These are phyloP conservation scores for Pagetopsis macropterus DNA, from an alignment of 2,797 vertebrate genomes.

Conservation along the genomic window DNA sequence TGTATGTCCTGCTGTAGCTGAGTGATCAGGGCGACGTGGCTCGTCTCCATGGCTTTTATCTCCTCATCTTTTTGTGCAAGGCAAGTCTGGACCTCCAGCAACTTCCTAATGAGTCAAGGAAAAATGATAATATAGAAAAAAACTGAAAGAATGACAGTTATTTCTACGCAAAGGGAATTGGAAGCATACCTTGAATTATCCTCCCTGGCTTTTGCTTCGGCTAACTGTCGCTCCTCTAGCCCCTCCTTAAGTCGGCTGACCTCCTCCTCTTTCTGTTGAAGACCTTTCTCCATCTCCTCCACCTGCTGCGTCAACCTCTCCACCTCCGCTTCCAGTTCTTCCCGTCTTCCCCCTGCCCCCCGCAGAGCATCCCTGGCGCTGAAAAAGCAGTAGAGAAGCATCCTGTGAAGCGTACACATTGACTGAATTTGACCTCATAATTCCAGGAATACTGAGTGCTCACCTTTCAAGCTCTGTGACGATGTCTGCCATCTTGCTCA, in stretches of 20 bases:
- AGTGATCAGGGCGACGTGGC: conserved; percentile 67
- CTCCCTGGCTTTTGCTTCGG: conserved; percentile 79
- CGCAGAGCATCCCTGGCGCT: conserved; percentile 83
- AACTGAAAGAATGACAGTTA: background rate
- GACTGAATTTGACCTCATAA: conserved; percentile 17
- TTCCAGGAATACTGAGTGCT: conserved; percentile 21
- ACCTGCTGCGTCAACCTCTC: conserved; percentile 69
- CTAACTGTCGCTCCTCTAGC: conserved; percentile 70
- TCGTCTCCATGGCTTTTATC: conserved; percentile 73
- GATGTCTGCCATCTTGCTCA: conserved; percentile 78
- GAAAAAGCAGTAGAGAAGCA: conserved; percentile 12
- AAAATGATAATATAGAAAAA: conserved; percentile 10
- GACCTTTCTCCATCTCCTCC: conserved; percentile 73
- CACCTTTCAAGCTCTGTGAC: conserved; percentile 88
- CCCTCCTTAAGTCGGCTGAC: conserved; percentile 70
- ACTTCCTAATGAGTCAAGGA: conserved; percentile 77
- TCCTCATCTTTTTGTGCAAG: conserved; percentile 84
- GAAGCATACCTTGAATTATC: conserved; percentile 85
- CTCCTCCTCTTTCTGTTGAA: conserved; percentile 80
- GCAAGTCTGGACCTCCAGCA: conserved; percentile 85
- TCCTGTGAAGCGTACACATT: conserved; percentile 23
- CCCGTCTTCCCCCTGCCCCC: conserved; percentile 70
- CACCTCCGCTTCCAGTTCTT: conserved; percentile 81
- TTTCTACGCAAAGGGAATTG: conserved; percentile 16
- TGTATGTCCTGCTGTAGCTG: conserved; percentile 77